Evolutionary conservation across 2,797 vertebrate species (phyloP), one percentile per base, ranked within the genome.

Genomic region (Falco rusticolus): DNA sequence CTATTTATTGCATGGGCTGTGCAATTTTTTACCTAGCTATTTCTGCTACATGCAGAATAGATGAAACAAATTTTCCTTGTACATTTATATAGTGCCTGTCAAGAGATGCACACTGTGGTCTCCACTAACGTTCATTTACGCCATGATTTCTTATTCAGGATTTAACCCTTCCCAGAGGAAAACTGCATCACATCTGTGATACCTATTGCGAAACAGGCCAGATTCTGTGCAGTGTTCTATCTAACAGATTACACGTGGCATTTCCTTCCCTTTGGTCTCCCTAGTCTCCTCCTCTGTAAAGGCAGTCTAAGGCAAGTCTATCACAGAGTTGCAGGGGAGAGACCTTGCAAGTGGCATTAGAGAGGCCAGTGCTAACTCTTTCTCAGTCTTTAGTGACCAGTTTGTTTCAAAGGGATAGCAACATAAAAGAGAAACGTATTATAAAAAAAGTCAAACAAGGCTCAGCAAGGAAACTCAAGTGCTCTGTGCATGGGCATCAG

Each of bases 1-100:
- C 93, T 94, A 81, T 96, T 96, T 95, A 96, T 96, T 93, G 89
- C 87, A 84, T 65, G 34, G 39, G 34, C 87, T 70, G 34, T 66
- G 83, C 80, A 72, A 20, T 92, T 88, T 96, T 94, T 97, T 86
- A 93, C 82, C 59, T 83, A 51, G 85, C 76, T 96, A 37, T 94
- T 96, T 94, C 93, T 85, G 80, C 77, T 84, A 84, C 87, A 25
- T 72, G 85, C 77, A 72, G 83, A 93, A 76, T 93, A 94, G 91
- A 86, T 86, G 77, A 84, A 91, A 88, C 95, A 86, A 85, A 76
- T 95, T 90, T 89, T 76, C 83, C 77, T 45, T 10, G 1, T 41
- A 29, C 81, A 53, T 90, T 91, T 94, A 60, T 93, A 79, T 70
- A 63, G 66, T 18, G 66, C 84, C 87, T 90, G 83, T 72, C 85